phyloP scores from a whole-genome alignment of 1,140 invertebrate species.

The Drosophila navojoa region DNA sequence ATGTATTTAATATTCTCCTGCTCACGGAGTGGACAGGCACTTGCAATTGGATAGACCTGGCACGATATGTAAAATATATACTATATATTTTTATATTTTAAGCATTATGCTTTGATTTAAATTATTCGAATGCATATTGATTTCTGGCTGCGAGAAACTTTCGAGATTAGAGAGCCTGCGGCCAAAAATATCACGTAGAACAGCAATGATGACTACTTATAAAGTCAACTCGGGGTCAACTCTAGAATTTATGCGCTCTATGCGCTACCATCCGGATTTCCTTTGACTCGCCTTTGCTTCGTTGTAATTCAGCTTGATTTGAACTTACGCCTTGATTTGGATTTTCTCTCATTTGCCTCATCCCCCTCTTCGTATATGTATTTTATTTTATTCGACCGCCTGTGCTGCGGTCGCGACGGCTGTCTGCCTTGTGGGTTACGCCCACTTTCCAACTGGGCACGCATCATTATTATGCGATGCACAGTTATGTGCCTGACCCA shows the following conservation, averaged over 20 bases:
- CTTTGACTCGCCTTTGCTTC: slow-evolving; percentile 30
- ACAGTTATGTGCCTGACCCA: slow-evolving; percentile 79
- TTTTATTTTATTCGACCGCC: slow-evolving; percentile 56
- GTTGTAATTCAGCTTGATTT: slow-evolving; percentile 31
- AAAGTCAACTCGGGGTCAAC: not conserved
- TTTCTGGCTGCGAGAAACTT: not conserved
- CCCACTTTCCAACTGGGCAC: slow-evolving; percentile 30
- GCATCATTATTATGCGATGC: slow-evolving; percentile 81
- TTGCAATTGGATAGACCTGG: too few species aligned
- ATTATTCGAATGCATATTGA: not conserved
- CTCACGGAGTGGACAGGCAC: too few species aligned
- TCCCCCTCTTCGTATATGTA: not conserved
- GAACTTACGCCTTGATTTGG: slow-evolving; percentile 55
- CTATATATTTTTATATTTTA: too few species aligned
- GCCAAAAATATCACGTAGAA: slow-evolving; percentile 3
- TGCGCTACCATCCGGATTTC: slow-evolving; percentile 68
- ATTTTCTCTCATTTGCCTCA: not conserved
- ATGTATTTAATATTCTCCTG: too few species aligned
- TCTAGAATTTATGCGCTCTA: slow-evolving; percentile 20
- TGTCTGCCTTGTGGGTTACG: slow-evolving; percentile 29
- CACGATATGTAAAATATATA: too few species aligned
- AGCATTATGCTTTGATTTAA: too few species aligned
- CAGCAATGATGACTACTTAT: slow-evolving; percentile 10
- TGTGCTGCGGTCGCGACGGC: slow-evolving; percentile 42
- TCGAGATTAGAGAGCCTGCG: not conserved